phyloP scores from a whole-genome alignment of 2,113 vertebrate species.

The Psilopogon haemacephalus region DNA sequence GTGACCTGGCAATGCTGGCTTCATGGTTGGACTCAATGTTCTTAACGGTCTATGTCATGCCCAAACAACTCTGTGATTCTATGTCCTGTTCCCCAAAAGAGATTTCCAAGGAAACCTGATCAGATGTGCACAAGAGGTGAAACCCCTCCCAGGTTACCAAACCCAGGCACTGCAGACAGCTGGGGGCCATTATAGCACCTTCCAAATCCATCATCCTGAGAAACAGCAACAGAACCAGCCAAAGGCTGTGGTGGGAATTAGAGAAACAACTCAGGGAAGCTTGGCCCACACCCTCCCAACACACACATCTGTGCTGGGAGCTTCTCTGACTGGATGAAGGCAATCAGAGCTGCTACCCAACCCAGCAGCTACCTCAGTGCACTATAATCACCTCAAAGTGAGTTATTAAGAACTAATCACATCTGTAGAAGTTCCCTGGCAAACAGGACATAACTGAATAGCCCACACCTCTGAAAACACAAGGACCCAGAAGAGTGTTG shows the following conservation, averaged over 20 bases:
- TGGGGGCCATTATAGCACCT: rapidly evolving
- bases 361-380: background rate
- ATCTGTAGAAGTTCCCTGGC: background rate
- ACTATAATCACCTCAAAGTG: background rate
- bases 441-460: background rate
- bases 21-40: too few relatives aligned
- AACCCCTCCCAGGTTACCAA: rapidly evolving
- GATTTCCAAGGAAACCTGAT: background rate
- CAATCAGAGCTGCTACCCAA: background rate
- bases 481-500: background rate
- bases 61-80: too few relatives aligned
- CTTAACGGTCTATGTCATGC: too few relatives aligned
- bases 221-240: rapidly evolving
- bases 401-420: background rate
- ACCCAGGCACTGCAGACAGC: background rate
- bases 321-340: background rate
- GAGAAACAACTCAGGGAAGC: background rate
- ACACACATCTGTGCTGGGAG: background rate
- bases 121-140: background rate
- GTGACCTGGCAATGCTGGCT: too few relatives aligned
- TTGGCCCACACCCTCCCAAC: background rate
- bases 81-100: background rate
- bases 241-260: background rate
- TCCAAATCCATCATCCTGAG: background rate
- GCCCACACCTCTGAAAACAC: background rate